Evolutionary conservation across 37 sponge, comb jelly and placozoan species (phyloP).

Genomic region (Geodia barretti): DNA sequence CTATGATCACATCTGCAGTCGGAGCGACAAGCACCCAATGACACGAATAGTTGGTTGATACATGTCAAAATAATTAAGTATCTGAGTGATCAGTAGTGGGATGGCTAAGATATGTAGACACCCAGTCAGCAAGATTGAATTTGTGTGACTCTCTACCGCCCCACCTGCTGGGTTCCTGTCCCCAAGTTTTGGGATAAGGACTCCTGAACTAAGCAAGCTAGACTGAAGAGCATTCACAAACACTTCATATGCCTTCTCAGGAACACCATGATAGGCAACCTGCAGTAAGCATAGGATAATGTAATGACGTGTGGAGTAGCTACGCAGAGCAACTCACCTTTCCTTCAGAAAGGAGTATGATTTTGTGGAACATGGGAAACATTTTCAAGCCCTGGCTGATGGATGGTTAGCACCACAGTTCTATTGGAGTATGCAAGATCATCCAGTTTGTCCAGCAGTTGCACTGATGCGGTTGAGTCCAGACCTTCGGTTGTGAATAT

Average conservation of each 20-base stretch:
- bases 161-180: constrained; percentile 59
- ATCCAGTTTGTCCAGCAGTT: constrained; percentile 53
- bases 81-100: no score
- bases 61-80: no score
- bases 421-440: constrained; percentile 43
- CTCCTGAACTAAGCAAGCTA: background rate
- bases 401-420: constrained; percentile 67
- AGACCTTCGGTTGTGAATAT: no score
- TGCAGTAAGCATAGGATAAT: constrained; percentile 1
- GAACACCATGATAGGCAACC: constrained; percentile 72
- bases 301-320: background rate
- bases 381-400: constrained; percentile 59
- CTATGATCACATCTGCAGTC: constrained; percentile 83
- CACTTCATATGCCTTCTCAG: constrained; percentile 73
- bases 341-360: constrained; percentile 51
- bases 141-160: no score
- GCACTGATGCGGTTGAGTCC: constrained; percentile 56
- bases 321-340: constrained; percentile 21
- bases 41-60: no score
- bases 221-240: constrained; percentile 38
- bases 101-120: no score
- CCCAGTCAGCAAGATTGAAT: no score
- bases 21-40: no score
- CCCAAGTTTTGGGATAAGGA: constrained; percentile 61
- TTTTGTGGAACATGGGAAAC: constrained; percentile 40